Evolutionary conservation across 2,888 invertebrate species (phyloP), one percentile per base, ranked within the genome.

Genomic region (Protophormia terraenovae): DNA sequence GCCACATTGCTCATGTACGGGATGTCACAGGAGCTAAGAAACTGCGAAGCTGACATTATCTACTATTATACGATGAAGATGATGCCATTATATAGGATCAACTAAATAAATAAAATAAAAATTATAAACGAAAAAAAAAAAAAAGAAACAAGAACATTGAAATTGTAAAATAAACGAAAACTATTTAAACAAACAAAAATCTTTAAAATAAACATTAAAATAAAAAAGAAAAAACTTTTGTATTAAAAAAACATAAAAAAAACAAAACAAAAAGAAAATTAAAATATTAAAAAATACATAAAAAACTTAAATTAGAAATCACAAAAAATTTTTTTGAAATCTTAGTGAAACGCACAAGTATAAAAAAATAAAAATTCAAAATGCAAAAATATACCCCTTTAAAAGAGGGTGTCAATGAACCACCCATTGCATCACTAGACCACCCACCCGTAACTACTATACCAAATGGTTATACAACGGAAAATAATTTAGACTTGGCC

Each of bases 11-110:
- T 81, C 62, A 86, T 83, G 73, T 66, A 80, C 80, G 76, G 72
- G 76, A 38, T 78, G 86, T 66, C 45, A 82, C 76, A 55, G 77
- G 85, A 69, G 86, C 86, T 16, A 69, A 85, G 84, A 77, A 84
- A 73, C 83, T 87, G 87, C 87, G 87, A 84, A 88, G 88, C 87
- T 88, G 88, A 88, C 88, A 88, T 86, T 86, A 79, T 86, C 84
- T 87, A 72, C 84, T 85, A 35, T 58, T 86, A 73, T 84, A 84
- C 62, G 85, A 75, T 79, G 35, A 73, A 64, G 38, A 50, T 50
- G 76, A 84, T 77, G 66, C 82, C 83, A 80, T 62, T 80, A 77
- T 67, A 76, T 77, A 82, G 67, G 67, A 79, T 79, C 82, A 72
- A 47, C 77, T 58, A 69, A 75, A 27, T 35, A 58, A 53, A 73